Evolutionary conservation across 1,140 invertebrate genomes (phyloP), one percentile per base, ranked within the genome.

Genomic region (Drosophila asahinai): DNA sequence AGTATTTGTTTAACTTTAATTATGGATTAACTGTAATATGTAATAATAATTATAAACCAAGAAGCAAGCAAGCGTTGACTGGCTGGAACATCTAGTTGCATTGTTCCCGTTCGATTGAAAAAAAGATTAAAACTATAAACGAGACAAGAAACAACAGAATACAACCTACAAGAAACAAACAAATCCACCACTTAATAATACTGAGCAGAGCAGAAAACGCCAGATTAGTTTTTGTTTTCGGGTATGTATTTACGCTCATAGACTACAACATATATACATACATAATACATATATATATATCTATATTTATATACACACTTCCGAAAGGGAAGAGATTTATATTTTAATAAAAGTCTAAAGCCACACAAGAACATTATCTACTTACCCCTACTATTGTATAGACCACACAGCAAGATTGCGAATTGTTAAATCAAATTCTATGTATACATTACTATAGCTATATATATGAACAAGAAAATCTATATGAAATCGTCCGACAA

Each of bases 1-100:
- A 89, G 84, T 89, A 90, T 86, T 89, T 89, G 84, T 89, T 89
- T 89, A 89, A 90, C 87, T 80, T 90, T 89, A 89, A 86, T 89
- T 87, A 87, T 81, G 77, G 73, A 89, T 71, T 81, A 72, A 90
- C 54, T 89, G 86, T 90, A 89, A 79, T 81, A 81, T 84, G 86
- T 89, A 89, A 81, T 84, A 67, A 84, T 84, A 77, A 90, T 64
- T 81, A 90, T 55, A 80, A 79, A 58, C 15, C 25, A 59, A 64
- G 60, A 68, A 68, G 6, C 59, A 62, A 62, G 51, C 65, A 42
- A 57, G 73, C 45, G 62, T 64, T 68, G 80, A 77, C 68, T 77
- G 80, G 84, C 73, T 77, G 72, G 77, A 49, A 63, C 51, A 66
- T 71, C 55, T 64, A 59, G 59, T 51, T 59, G 60, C 58, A 55